These are phyloP conservation scores for Atlantisia rogersi DNA, from an alignment of 2,113 vertebrate species.

Conservation along the genomic window DNA sequence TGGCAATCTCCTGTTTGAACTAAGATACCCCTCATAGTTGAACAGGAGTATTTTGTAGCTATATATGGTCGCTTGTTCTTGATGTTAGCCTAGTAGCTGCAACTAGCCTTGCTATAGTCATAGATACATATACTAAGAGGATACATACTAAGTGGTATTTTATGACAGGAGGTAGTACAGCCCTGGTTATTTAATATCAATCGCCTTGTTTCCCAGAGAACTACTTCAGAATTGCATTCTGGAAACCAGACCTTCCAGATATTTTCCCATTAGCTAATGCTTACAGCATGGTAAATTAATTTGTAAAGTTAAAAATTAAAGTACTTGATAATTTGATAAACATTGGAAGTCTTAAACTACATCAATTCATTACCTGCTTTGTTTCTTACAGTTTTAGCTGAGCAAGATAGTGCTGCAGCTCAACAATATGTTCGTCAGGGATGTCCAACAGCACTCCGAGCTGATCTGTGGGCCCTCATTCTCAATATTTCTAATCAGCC, in stretches of 20 bases:
- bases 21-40: not conserved
- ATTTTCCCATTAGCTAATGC: not conserved
- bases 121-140: not conserved
- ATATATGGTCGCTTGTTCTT: not conserved
- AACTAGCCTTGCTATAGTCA: not conserved
- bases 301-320: not conserved
- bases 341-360: not conserved
- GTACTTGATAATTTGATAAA: not conserved
- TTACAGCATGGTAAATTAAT: not conserved
- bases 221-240: not conserved
- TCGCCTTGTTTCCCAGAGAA: not conserved
- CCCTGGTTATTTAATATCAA: not conserved
- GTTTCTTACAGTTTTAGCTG: conserved; percentile 81
- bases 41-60: not conserved
- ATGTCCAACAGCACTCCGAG: conserved; percentile 90
- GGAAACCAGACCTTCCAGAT: not conserved
- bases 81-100: not conserved
- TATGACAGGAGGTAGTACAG: not conserved
- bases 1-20: not conserved
- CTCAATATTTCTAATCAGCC: conserved; percentile 90
- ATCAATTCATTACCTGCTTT: not conserved
- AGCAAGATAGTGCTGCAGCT: conserved; percentile 93
- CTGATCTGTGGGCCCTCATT: conserved; percentile 93
- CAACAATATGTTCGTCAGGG: conserved; percentile 95
- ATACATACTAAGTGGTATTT: not conserved